Evolutionary conservation across 2,797 vertebrate genomes (phyloP).

Genomic region (Acomys russatus): DNA sequence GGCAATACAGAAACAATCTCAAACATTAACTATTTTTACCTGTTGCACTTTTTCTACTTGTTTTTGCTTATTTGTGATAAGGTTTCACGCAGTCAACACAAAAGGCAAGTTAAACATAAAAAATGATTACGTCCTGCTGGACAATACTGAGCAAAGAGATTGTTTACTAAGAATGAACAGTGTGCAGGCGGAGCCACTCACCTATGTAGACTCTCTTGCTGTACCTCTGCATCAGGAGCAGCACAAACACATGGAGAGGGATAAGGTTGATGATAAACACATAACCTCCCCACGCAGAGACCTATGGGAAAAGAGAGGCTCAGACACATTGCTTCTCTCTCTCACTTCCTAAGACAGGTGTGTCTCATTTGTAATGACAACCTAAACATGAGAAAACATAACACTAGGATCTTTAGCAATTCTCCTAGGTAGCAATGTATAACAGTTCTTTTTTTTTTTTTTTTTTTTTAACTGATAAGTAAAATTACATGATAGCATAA

Average conservation of each 20-base stretch:
- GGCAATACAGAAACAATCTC: neutral
- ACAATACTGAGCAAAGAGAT: constrained; percentile 40
- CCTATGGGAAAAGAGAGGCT: constrained; percentile 88
- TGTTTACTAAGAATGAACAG: neutral
- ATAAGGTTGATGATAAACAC: constrained; percentile 99
- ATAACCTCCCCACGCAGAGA: constrained; percentile 98
- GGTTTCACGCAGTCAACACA: neutral
- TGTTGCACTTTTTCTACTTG: neutral
- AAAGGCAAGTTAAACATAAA: constrained; percentile 46
- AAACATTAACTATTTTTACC: neutral
- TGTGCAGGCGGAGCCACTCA: constrained; percentile 87
- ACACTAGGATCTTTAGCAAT: constrained; percentile 33
- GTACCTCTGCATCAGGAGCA: constrained; percentile 97
- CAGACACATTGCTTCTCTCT: constrained; percentile 62
- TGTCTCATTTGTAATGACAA: constrained; percentile 22
- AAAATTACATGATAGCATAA: constrained; percentile 45
- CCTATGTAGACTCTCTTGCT: constrained; percentile 98
- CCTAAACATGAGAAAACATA: constrained; percentile 42
- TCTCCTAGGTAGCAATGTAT: neutral
- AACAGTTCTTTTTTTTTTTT: constrained; percentile 18
- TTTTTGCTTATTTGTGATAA: neutral
- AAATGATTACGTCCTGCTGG: neutral
- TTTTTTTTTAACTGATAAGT: constrained; percentile 50
- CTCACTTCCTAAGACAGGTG: constrained; percentile 49
- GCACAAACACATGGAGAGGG: constrained; percentile 97